Evolutionary conservation across 2,888 invertebrate genomes (phyloP).

Genomic region (Apodemia mormo): DNA sequence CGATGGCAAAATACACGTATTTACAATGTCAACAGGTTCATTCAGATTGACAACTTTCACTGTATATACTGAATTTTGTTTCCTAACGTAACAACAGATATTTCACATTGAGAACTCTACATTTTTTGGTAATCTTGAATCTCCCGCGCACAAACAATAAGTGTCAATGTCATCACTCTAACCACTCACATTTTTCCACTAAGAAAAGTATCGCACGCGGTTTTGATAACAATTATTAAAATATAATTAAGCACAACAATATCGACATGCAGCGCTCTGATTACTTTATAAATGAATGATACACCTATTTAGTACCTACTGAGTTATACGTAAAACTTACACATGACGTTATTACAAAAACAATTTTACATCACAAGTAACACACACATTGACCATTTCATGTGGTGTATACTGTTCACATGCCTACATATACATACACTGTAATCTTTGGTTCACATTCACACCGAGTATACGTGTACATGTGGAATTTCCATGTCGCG

Average conservation of each 20-base stretch:
- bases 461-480: background rate
- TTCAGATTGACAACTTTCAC: conserved; percentile 65
- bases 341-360: conserved; percentile 34
- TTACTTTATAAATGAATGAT: conserved; percentile 45
- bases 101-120: conserved; percentile 29
- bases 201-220: conserved; percentile 45
- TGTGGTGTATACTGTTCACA: conserved; percentile 45
- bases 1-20: conserved; percentile 53
- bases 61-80: conserved; percentile 33
- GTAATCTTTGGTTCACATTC: conserved; percentile 22
- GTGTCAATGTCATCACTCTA: conserved; percentile 60
- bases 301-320: conserved; percentile 31
- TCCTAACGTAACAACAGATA: conserved; percentile 26
- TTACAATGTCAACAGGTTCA: conserved; percentile 61
- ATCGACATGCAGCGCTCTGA: conserved; percentile 35
- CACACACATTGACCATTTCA: conserved; percentile 57
- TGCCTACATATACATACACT: background rate
- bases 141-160: conserved; percentile 59
- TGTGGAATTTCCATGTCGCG: conserved; percentile 27
- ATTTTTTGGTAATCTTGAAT: conserved; percentile 46
- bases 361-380: conserved; percentile 44
- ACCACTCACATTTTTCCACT: conserved; percentile 38
- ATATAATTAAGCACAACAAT: conserved; percentile 26
- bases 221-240: conserved; percentile 35
- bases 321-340: conserved; percentile 22